These are phyloP conservation scores for Plestiodon gilberti DNA, from an alignment of 2,113 vertebrate species.

Conservation along the genomic window DNA sequence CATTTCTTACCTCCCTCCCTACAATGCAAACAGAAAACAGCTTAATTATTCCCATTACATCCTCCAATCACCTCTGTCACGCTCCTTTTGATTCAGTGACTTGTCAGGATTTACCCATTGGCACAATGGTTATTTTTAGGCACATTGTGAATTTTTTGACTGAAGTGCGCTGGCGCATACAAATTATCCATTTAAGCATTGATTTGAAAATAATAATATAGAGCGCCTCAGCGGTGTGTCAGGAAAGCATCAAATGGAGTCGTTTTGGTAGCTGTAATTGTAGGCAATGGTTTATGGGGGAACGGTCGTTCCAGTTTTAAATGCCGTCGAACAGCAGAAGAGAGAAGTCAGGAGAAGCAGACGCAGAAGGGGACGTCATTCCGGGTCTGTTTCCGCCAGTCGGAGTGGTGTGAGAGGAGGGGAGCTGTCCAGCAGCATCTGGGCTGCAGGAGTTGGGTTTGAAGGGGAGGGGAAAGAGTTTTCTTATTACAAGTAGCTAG, in stretches of 20 bases:
- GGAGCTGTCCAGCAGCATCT: too few relatives aligned
- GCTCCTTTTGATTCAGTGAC: constrained; percentile 71
- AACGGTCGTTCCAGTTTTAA: constrained; percentile 55
- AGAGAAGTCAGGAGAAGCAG: constrained; percentile 11
- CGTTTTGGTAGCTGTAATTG: constrained; percentile 60
- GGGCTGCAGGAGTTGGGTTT: too few relatives aligned
- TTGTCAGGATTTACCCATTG: constrained; percentile 70
- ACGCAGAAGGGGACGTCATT: background rate
- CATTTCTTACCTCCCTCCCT: constrained; percentile 29
- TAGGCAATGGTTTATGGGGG: constrained; percentile 31
- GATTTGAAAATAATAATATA: constrained; percentile 73
- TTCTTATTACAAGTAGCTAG: too few relatives aligned
- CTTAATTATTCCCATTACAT: constrained; percentile 69
- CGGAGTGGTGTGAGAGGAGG: too few relatives aligned
- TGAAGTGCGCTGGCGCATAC: constrained; percentile 62
- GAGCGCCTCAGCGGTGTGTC: constrained; percentile 47
- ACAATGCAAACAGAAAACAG: constrained; percentile 61
- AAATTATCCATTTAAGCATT: constrained; percentile 71
- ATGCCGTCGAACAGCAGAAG: constrained; percentile 40
- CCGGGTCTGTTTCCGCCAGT: background rate
- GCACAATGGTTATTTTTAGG: constrained; percentile 73
- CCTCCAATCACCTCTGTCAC: constrained; percentile 56
- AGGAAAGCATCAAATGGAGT: constrained; percentile 54
- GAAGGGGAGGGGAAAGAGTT: too few relatives aligned
- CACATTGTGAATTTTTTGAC: constrained; percentile 60